A percentile compares a stretch with the other conserved stretches of the same genome.
Evolutionary conservation across 1,140 invertebrate genomes (phyloP).

Genomic region (Drosophila saltans): DNA sequence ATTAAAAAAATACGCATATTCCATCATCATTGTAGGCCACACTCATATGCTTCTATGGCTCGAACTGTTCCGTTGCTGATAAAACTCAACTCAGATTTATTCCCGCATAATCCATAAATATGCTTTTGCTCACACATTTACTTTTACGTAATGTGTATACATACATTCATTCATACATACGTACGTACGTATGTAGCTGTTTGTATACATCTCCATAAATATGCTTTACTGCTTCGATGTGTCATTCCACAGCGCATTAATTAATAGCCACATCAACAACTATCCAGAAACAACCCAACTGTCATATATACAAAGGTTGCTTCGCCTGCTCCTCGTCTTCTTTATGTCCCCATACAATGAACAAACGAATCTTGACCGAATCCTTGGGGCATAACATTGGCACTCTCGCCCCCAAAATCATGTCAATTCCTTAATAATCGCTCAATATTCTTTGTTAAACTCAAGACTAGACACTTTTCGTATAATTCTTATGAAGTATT

Average conservation of each 20-base stretch:
- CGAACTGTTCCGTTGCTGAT: slow-evolving; percentile 37
- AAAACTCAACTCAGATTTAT: slow-evolving; percentile 76
- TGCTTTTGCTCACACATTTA: slow-evolving; percentile 57
- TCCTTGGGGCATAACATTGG: slow-evolving; percentile 46
- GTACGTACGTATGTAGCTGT: slow-evolving; percentile 22
- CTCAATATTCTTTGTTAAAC: slow-evolving; percentile 26
- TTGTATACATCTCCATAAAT: slow-evolving; percentile 73
- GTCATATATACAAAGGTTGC: slow-evolving; percentile 39
- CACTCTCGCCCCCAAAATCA: slow-evolving; percentile 42
- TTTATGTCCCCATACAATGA: neutral
- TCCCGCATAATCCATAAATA: slow-evolving; percentile 81
- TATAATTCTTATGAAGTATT: neutral
- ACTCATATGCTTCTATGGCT: slow-evolving; percentile 37
- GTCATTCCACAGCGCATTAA: slow-evolving; percentile 78
- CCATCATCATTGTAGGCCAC: slow-evolving; percentile 70
- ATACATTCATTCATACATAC: slow-evolving; percentile 8
- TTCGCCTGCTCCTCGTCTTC: neutral
- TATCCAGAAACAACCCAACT: slow-evolving; percentile 46
- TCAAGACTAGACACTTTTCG: neutral
- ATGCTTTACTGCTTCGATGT: slow-evolving; percentile 60
- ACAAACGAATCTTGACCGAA: slow-evolving; percentile 42
- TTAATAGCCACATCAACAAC: slow-evolving; percentile 82
- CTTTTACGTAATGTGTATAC: neutral
- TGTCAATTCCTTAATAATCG: slow-evolving; percentile 57
- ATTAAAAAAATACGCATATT: slow-evolving; percentile 82